Base-by-base conservation (phyloP, 2,888 invertebrate genomes). In the Chymomyza fuscimana region DNA sequence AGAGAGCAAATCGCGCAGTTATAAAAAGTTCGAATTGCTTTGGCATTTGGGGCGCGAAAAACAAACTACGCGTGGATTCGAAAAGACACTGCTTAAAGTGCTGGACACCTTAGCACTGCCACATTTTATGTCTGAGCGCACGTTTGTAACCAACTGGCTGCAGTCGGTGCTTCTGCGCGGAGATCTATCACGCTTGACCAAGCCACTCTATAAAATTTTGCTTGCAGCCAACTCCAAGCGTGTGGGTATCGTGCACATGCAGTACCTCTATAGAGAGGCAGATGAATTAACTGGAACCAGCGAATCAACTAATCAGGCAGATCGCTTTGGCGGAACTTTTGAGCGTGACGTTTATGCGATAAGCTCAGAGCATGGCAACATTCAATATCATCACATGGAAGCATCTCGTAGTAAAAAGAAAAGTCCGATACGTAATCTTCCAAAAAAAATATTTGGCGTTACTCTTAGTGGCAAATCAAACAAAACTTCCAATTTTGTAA, bases 321-420 rank as follows among this genome's bases (percentile, higher is more conserved):
- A 91, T 89, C 76, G 92, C 87, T 74, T 79, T 66, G 81, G 84
- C 51, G 84, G 84, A 50, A 77, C 81, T 0, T 87, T 86, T 25
- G 90, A 90, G 60, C 93, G 93, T 25, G 95, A 95, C 86, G 95
- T 97, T 15, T 96, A 95, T 86, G 96, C 96, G 0, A 96, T 97
- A 58, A 96, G 96, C 86, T 96, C 95, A 59, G 95, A 96, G 36
- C 95, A 95, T 80, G 96, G 96, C 1, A 96, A 96, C 80, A 94
- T 97, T 5, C 94, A 91, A 70, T 92, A 92, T 65, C 92, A 92
- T 76, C 88, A 87, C 63, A 86, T 88, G 87, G 90, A 91, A 70
- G 90, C 91, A 64, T 77, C 87, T 2, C 82, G 86, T 25, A 87
- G 82, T 68, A 91, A 92, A 69, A 92, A 92, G 73, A 90, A 91